Evolutionary conservation across 1,140 invertebrate genomes (phyloP).

Genomic region (Vanessa atalanta): DNA sequence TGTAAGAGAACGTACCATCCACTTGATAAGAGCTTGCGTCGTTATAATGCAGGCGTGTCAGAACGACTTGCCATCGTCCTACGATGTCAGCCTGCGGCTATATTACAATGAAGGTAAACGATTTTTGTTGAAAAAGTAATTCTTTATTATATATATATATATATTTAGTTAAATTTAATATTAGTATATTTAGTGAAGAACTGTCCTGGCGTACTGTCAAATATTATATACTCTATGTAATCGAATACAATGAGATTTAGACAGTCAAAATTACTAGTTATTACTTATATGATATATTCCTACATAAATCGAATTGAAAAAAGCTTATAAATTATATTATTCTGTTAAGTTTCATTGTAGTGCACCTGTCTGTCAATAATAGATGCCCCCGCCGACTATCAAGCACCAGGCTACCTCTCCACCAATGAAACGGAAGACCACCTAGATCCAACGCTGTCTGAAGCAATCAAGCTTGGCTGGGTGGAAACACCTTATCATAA

Average conservation of each 20-base stretch:
- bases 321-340: too few species aligned
- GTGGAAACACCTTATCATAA: conserved; percentile 59
- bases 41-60: conserved; percentile 52
- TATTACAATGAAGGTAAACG: conserved; percentile 68
- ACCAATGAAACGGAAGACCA: conserved; percentile 42
- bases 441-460: conserved; percentile 27
- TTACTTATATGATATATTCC: too few species aligned
- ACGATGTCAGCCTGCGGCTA: conserved; percentile 59
- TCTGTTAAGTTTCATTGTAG: background rate
- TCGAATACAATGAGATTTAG: too few species aligned
- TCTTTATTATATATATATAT: too few species aligned
- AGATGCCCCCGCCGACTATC: conserved; percentile 64
- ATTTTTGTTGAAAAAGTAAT: background rate
- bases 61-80: conserved; percentile 39
- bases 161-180: too few species aligned
- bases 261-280: too few species aligned
- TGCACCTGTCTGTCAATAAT: background rate
- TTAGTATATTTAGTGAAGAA: too few species aligned
- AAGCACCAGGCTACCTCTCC: conserved; percentile 56
- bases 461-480: conserved; percentile 45
- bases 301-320: too few species aligned
- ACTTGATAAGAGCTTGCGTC: conserved; percentile 51
- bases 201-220: too few species aligned
- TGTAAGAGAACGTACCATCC: conserved; percentile 49
- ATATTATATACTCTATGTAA: too few species aligned